Evolutionary conservation across 2,888 invertebrate genomes (phyloP).

Genomic region (Spilarctia lutea): DNA sequence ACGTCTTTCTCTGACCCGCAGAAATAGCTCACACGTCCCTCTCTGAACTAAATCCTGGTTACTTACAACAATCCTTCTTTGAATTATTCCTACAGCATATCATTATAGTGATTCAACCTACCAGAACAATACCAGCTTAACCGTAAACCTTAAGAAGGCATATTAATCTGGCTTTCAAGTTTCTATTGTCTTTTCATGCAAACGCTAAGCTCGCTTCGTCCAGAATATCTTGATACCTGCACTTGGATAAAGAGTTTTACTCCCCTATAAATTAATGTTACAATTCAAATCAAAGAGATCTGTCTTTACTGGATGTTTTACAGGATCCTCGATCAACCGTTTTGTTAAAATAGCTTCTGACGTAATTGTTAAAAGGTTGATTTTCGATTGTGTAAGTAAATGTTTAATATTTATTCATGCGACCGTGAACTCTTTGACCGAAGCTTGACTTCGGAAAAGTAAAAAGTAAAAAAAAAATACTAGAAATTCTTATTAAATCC

Average conservation of each 20-base stretch:
- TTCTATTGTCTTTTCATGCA: slow-evolving; percentile 37
- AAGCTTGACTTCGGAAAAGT: slow-evolving; percentile 40
- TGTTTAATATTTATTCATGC: slow-evolving; percentile 14
- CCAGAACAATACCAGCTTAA: slow-evolving; percentile 41
- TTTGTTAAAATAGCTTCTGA: slow-evolving; percentile 10
- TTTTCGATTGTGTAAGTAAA: slow-evolving; percentile 21
- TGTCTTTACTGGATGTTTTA: not conserved
- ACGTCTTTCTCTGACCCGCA: not conserved
- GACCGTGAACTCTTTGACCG: slow-evolving; percentile 47
- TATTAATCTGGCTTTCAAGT: slow-evolving; percentile 45
- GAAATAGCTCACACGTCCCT: not conserved
- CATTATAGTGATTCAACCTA: slow-evolving; percentile 39
- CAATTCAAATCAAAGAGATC: not conserved
- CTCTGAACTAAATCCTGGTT: no score
- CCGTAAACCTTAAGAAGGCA: slow-evolving; percentile 27
- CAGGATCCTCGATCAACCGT: not conserved
- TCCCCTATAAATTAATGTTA: not conserved
- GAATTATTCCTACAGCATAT: slow-evolving; percentile 18
- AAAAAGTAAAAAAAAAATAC: slow-evolving; percentile 24
- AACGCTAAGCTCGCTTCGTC: slow-evolving; percentile 20
- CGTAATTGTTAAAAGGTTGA: accelerated
- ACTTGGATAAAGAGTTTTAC: slow-evolving; percentile 6
- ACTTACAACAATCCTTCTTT: not conserved
- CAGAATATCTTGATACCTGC: slow-evolving; percentile 18
- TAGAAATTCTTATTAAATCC: slow-evolving; percentile 37